These are phyloP conservation scores for Neodontobutis hainanensis DNA, from an alignment of 2,113 vertebrate species.

Conservation along the genomic window DNA sequence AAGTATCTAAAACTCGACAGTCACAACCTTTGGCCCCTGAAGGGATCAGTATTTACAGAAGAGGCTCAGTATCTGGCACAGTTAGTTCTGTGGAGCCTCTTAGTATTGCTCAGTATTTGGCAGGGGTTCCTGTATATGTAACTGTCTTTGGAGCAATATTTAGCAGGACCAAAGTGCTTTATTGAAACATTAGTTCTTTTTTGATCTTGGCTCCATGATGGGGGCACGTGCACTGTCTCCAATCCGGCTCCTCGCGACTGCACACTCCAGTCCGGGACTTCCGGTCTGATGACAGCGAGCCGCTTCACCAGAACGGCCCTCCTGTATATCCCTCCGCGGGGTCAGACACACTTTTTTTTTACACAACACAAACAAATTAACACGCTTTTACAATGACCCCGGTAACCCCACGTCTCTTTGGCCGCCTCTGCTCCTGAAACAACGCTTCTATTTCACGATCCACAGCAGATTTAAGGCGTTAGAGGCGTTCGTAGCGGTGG, in stretches of 20 bases:
- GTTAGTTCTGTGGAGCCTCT: too few species aligned
- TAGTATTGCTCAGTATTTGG: too few species aligned
- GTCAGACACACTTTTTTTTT: constrained; percentile 76
- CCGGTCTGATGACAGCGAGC: constrained; percentile 68
- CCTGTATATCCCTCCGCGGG: constrained; percentile 75
- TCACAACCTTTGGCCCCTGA: too few species aligned
- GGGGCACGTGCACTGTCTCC: constrained; percentile 21
- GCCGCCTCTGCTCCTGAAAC: fast-evolving
- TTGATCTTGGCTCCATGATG: not conserved
- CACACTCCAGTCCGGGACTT: constrained; percentile 65
- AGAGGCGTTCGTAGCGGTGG: not conserved
- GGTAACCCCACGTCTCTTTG: not conserved
- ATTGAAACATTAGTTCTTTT: not conserved
- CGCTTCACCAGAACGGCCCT: constrained; percentile 68
- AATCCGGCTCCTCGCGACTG: constrained; percentile 29
- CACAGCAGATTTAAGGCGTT: fast-evolving
- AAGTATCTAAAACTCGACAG: too few species aligned
- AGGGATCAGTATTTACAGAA: too few species aligned
- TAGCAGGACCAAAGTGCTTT: too few species aligned
- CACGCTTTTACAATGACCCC: too few species aligned
- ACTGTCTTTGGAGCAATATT: too few species aligned
- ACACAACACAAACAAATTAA: constrained; percentile 44
- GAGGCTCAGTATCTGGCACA: too few species aligned
- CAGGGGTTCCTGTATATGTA: too few species aligned
- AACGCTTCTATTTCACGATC: fast-evolving